Conservation (phyloP, 2,797 vertebrate species). For the Pseudocheirus occidentalis region DNA sequence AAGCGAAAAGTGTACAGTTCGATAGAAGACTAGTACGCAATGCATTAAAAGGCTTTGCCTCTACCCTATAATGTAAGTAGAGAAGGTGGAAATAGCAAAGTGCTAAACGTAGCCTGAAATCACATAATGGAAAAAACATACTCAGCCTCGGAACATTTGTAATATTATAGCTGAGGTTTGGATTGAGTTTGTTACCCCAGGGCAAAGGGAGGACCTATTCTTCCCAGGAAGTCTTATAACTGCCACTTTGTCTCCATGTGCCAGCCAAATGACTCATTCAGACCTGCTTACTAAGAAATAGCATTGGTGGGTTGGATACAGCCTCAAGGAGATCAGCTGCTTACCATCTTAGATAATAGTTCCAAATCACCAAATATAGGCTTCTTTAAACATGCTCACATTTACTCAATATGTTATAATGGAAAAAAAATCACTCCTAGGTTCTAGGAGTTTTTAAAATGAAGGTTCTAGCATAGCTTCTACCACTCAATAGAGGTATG, state of each 20-base stretch:
- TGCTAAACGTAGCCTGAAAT: slow-evolving; percentile 74
- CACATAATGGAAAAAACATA: slow-evolving; percentile 61
- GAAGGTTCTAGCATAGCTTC: slow-evolving; percentile 33
- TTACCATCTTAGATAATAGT: slow-evolving; percentile 73
- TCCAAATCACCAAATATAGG: slow-evolving; percentile 51
- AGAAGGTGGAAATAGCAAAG: slow-evolving; percentile 42
- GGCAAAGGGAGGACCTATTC: slow-evolving; percentile 69
- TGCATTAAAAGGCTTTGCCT: slow-evolving; percentile 1
- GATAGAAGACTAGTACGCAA: background rate
- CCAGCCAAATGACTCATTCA: slow-evolving; percentile 78
- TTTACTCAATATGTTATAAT: background rate
- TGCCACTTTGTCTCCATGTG: slow-evolving; percentile 60
- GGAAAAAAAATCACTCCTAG: slow-evolving; percentile 25
- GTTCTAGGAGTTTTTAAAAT: no score
- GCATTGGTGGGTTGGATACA: slow-evolving; percentile 66
- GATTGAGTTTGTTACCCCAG: slow-evolving; percentile 61
- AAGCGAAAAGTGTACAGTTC: slow-evolving; percentile 34
- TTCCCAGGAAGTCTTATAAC: slow-evolving; percentile 68
- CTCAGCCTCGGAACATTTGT: slow-evolving; percentile 53
- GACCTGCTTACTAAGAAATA: slow-evolving; percentile 79
- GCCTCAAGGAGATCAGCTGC: slow-evolving; percentile 76
- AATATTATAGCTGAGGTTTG: slow-evolving; percentile 66
- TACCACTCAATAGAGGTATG: background rate
- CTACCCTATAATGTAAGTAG: slow-evolving; percentile 26
- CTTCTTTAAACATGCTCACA: slow-evolving; percentile 58